Conservation (phyloP, 2,888 invertebrate species). For the Acanthosepion esculentum region DNA sequence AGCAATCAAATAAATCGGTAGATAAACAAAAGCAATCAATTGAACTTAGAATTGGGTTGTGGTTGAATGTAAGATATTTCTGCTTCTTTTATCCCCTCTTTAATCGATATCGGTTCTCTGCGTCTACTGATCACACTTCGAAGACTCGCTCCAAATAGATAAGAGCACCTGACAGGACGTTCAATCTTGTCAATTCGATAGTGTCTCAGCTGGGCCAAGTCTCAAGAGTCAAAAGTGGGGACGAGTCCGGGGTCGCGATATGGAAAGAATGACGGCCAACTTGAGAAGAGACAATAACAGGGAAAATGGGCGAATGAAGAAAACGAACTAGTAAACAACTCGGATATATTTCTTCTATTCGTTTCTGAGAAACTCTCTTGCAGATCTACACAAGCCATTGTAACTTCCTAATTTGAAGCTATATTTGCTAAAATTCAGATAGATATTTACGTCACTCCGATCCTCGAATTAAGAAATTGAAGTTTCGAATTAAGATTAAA, state of each 20-base stretch:
- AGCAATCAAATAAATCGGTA: background rate
- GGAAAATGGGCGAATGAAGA: background rate
- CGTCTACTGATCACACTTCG: background rate
- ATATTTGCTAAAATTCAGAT: background rate
- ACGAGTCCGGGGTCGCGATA: background rate
- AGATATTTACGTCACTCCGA: too few relatives aligned
- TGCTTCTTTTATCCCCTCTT: background rate
- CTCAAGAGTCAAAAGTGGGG: background rate
- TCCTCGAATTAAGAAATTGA: too few relatives aligned
- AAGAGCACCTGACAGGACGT: conserved; percentile 11
- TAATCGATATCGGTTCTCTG: conserved; percentile 17
- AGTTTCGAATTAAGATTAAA: too few relatives aligned
- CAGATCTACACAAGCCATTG: background rate
- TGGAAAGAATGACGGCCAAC: background rate
- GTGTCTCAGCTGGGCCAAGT: conserved; percentile 8
- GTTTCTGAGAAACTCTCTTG: background rate
- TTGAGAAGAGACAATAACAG: background rate
- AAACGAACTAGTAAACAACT: background rate
- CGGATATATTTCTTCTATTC: background rate
- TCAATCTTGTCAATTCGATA: conserved; percentile 10
- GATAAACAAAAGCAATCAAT: background rate
- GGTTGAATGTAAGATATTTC: background rate
- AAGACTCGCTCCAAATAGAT: conserved; percentile 9
- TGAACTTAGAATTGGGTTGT: background rate
- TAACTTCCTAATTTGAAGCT: background rate